Evolutionary conservation across 2,888 invertebrate species (phyloP).

Genomic region (Xestoiulus laeticollis): DNA sequence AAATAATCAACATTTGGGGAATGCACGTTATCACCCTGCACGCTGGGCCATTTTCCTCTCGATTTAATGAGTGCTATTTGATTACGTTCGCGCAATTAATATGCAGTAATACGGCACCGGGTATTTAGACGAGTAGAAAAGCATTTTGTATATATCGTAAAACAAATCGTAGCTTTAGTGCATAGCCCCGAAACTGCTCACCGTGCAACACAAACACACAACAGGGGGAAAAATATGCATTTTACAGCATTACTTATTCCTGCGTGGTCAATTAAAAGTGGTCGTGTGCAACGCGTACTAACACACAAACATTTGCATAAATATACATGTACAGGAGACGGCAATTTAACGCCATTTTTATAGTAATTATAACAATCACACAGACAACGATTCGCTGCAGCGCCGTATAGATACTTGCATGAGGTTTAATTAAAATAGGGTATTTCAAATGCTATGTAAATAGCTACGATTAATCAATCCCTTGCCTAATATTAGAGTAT

Average conservation of each 20-base stretch:
- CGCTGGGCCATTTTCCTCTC: slow-evolving; percentile 45
- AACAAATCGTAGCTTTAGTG: slow-evolving; percentile 33
- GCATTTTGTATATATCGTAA: slow-evolving; percentile 18
- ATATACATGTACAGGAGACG: neutral
- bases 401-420: neutral
- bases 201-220: neutral
- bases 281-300: neutral
- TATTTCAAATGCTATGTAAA: neutral
- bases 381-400: neutral
- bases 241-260: slow-evolving; percentile 42
- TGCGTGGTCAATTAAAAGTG: slow-evolving; percentile 44
- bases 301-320: slow-evolving; percentile 26
- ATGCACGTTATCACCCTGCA: neutral
- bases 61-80: slow-evolving; percentile 45
- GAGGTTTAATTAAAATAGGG: neutral
- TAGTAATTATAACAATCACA: slow-evolving; percentile 14
- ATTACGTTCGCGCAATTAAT: slow-evolving; percentile 49
- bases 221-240: slow-evolving; percentile 2
- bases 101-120: slow-evolving; percentile 46
- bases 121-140: slow-evolving; percentile 25
- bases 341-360: neutral
- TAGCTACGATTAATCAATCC: too few species aligned
- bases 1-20: slow-evolving; percentile 47
- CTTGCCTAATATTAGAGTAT: too few species aligned
- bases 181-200: neutral